phyloP scores from a whole-genome alignment of 2,797 vertebrate genomes.

The Passerculus sandwichensis region DNA sequence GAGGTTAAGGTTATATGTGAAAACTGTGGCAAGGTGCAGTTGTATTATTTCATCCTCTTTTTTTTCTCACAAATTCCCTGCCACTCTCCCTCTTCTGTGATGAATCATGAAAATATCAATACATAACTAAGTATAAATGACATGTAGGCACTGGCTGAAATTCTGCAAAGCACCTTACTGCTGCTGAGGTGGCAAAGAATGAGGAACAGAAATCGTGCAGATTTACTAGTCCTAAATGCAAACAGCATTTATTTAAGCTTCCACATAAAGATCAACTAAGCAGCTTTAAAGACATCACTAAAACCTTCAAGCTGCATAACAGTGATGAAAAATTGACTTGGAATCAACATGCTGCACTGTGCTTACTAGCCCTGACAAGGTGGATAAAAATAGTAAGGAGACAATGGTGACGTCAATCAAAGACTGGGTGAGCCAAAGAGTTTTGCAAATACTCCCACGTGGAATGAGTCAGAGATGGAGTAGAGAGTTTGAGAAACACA shows the following conservation, averaged over 20 bases:
- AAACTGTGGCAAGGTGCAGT: background rate
- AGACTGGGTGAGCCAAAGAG: conserved; percentile 26
- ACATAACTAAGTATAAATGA: conserved; percentile 10
- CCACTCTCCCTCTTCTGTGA: background rate
- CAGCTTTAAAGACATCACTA: conserved; percentile 55
- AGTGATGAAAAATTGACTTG: conserved; percentile 48
- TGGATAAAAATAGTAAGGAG: conserved; percentile 63
- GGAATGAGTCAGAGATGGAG: conserved; percentile 58
- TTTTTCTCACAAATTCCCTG: background rate
- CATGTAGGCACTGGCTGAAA: background rate
- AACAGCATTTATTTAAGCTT: conserved; percentile 52
- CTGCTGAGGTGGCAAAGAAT: background rate
- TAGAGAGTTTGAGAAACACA: conserved; percentile 52
- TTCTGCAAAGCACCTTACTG: conserved; percentile 32
- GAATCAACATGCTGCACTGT: conserved; percentile 9
- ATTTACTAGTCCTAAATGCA: conserved; percentile 14
- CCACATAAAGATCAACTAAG: conserved; percentile 52
- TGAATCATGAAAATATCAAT: background rate
- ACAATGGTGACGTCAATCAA: conserved; percentile 54
- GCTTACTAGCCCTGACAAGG: conserved; percentile 45
- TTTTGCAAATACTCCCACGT: conserved; percentile 64
- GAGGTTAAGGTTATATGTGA: background rate
- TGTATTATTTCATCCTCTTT: background rate
- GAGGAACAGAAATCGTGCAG: conserved; percentile 40
- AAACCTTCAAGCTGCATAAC: conserved; percentile 59